phyloP scores from a whole-genome alignment of 2,113 vertebrate genomes.

The Spilogale gracilis region DNA sequence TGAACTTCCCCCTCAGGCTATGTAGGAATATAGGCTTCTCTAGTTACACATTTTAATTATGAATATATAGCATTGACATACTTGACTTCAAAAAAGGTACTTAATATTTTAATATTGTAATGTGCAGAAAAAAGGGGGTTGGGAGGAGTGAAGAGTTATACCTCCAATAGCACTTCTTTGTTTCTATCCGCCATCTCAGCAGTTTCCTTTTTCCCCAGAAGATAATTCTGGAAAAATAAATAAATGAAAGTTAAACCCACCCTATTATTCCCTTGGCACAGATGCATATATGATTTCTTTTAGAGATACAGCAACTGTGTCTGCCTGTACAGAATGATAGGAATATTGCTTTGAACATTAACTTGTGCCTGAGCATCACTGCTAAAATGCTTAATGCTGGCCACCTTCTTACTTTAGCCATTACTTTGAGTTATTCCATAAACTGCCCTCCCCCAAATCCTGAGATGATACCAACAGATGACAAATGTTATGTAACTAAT shows the following conservation, averaged over 20 bases:
- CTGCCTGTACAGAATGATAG: background rate
- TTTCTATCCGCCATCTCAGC: constrained; percentile 99
- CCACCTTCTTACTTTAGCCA: background rate
- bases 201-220: constrained; percentile 97
- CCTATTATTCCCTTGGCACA: background rate
- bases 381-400: background rate
- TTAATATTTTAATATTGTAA: constrained; percentile 34
- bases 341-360: background rate
- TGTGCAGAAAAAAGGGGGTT: background rate
- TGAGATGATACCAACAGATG: background rate
- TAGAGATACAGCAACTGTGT: background rate
- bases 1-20: background rate
- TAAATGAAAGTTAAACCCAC: constrained; percentile 55
- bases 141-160: constrained; percentile 76
- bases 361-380: background rate
- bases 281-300: background rate
- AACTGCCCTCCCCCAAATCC: background rate
- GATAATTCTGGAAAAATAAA: constrained; percentile 93
- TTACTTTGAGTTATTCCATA: background rate
- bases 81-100: background rate
- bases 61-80: background rate
- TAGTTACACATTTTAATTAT: background rate
- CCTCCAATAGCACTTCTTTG: constrained; percentile 98
- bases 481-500: constrained; percentile 21
- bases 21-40: background rate